These are phyloP conservation scores for Notolabrus celidotus DNA, from an alignment of 2,797 vertebrate genomes.

Conservation along the genomic window DNA sequence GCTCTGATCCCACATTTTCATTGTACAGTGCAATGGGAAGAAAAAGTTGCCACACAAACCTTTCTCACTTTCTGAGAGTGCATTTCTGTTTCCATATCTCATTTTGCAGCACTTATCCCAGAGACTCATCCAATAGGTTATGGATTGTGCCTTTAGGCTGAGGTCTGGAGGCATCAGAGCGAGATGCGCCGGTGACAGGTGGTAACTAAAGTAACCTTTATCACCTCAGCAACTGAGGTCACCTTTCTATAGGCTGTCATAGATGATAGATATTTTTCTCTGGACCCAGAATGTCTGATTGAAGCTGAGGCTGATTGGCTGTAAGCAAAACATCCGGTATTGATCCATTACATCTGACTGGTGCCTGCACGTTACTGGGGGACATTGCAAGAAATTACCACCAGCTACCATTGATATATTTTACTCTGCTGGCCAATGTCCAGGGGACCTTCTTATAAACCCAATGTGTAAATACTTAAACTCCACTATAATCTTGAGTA, in stretches of 20 bases:
- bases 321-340: constrained; percentile 64
- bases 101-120: constrained; percentile 71
- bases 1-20: not conserved
- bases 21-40: not conserved
- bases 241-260: constrained; percentile 76
- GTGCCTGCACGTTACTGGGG: constrained; percentile 16
- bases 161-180: constrained; percentile 67
- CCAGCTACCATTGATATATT: constrained; percentile 24
- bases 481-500: not conserved
- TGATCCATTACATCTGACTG: constrained; percentile 57
- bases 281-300: constrained; percentile 58
- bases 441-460: not conserved
- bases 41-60: constrained; percentile 18
- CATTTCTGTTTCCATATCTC: constrained; percentile 70
- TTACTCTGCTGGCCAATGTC: not conserved
- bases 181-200: constrained; percentile 74
- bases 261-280: constrained; percentile 71
- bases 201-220: constrained; percentile 80
- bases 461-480: not conserved
- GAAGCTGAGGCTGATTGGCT: constrained; percentile 69
- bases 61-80: constrained; percentile 55
- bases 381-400: constrained; percentile 26
- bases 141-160: constrained; percentile 71
- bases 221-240: constrained; percentile 76
- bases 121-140: constrained; percentile 72